Percentiles rank a stretch among this genome's conserved stretches.
Evolutionary conservation across 2,888 invertebrate species (phyloP).

Genomic region (Ormyrus pomaceus): DNA sequence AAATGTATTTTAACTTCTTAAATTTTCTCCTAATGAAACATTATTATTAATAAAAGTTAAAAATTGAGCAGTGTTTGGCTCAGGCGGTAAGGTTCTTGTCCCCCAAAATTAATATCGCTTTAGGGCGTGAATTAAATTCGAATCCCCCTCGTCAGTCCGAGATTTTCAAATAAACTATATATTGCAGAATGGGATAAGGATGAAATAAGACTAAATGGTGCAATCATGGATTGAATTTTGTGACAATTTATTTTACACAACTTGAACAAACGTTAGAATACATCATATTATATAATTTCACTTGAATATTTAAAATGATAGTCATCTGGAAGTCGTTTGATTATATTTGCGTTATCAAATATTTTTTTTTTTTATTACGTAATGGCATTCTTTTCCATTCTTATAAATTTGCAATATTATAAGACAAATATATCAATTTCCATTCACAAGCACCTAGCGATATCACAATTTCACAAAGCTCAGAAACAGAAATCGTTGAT

Average conservation of each 20-base stretch:
- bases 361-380: background rate
- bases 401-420: slow-evolving; percentile 16
- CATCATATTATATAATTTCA: slow-evolving; percentile 22
- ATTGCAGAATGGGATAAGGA: no score
- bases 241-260: slow-evolving; percentile 70
- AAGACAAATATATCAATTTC: slow-evolving; percentile 4
- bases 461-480: slow-evolving; percentile 34
- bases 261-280: slow-evolving; percentile 64
- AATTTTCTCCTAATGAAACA: slow-evolving; percentile 12
- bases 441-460: slow-evolving; percentile 11
- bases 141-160: no score
- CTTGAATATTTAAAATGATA: slow-evolving; percentile 4
- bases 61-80: background rate
- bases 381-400: slow-evolving; percentile 5
- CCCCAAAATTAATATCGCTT: no score
- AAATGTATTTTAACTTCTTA: background rate
- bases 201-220: no score
- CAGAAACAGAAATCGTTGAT: slow-evolving; percentile 30
- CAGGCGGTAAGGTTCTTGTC: no score
- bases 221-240: slow-evolving; percentile 12
- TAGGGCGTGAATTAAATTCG: no score
- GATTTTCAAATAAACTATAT: no score
- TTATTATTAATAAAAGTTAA: slow-evolving; percentile 37
- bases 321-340: background rate
- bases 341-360: background rate